These are phyloP conservation scores for Microctonus brassicae DNA, from an alignment of 2,888 invertebrate genomes.

Conservation along the genomic window DNA sequence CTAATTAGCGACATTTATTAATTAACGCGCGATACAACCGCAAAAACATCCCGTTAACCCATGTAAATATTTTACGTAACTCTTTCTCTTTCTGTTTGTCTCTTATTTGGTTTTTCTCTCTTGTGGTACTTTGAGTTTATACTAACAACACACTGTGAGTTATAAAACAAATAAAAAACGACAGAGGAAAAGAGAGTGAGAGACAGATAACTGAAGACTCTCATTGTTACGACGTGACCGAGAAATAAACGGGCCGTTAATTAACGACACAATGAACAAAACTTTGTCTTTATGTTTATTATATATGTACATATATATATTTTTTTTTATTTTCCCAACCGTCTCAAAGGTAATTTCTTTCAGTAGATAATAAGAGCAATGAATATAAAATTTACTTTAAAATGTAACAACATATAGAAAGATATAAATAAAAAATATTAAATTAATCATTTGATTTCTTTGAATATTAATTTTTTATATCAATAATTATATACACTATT, in stretches of 20 bases:
- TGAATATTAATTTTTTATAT: no score
- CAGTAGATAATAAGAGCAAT: background rate
- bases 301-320: no score
- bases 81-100: conserved; percentile 9
- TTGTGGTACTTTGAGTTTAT: background rate
- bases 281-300: conserved; percentile 18
- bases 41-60: conserved; percentile 34
- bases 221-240: conserved; percentile 46
- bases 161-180: conserved; percentile 36
- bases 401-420: background rate
- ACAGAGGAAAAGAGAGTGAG: conserved; percentile 16
- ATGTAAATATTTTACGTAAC: conserved; percentile 27
- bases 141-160: conserved; percentile 1
- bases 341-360: background rate
- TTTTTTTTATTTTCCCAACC: conserved; percentile 5
- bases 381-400: background rate
- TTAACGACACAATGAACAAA: conserved; percentile 43
- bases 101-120: background rate
- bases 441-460: no score
- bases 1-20: conserved; percentile 52
- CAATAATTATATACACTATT: no score
- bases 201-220: conserved; percentile 31
- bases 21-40: conserved; percentile 44
- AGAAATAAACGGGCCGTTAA: conserved; percentile 47
- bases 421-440: background rate